Percentiles rank a stretch among this genome's conserved stretches.
Conservation (phyloP, 2,797 vertebrate genomes). For the Rhynchotus rufescens region DNA sequence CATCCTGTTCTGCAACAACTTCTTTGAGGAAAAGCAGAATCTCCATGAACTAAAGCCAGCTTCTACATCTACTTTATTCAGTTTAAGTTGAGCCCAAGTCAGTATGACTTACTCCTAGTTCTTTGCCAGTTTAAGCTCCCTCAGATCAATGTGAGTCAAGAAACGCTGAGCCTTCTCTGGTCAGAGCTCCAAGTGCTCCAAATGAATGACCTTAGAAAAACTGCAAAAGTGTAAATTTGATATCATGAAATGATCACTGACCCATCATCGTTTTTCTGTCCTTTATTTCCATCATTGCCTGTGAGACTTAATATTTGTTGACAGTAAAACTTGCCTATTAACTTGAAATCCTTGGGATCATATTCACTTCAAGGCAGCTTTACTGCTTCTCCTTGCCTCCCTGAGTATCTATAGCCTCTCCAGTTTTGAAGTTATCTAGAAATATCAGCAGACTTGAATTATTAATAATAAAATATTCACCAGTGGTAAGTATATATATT, state of each 20-base stretch:
- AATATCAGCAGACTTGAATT: neutral
- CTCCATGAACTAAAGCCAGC: neutral
- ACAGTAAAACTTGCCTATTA: neutral
- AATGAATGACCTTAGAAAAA: neutral
- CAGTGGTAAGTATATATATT: neutral
- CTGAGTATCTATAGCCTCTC: neutral
- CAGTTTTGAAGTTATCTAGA: neutral
- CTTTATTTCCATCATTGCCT: neutral
- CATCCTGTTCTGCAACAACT: neutral
- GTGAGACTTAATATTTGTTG: neutral
- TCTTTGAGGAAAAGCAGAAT: neutral
- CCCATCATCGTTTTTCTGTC: neutral
- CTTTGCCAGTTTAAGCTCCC: neutral
- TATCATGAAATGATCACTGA: neutral
- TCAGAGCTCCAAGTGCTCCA: neutral
- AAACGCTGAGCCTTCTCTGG: neutral
- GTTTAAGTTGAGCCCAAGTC: neutral
- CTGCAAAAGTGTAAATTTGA: neutral
- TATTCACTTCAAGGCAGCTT: neutral
- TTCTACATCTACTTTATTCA: neutral
- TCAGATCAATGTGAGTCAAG: neutral
- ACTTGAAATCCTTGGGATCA: neutral
- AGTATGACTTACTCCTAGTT: neutral
- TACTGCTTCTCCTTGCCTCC: neutral
- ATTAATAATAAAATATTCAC: neutral